These are phyloP conservation scores for Sterrhoptilus dennistouni DNA, from an alignment of 2,113 vertebrate genomes.

Conservation along the genomic window DNA sequence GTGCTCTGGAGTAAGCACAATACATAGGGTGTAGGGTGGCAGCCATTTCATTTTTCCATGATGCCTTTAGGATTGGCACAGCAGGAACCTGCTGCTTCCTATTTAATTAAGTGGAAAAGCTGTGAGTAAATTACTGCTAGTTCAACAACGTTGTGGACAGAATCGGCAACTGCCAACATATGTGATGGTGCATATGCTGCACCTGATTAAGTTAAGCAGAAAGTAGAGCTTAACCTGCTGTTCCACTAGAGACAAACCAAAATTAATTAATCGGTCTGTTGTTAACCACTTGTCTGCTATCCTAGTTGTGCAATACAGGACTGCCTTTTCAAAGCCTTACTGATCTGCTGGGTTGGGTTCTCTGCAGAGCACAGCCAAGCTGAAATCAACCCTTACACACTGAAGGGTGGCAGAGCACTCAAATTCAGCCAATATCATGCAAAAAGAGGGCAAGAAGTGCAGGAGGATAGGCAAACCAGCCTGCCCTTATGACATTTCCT, in stretches of 20 bases:
- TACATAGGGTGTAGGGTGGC: conserved; percentile 6
- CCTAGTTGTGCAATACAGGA: not conserved
- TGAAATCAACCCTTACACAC: not conserved
- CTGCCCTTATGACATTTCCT: not conserved
- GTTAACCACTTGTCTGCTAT: conserved; percentile 42
- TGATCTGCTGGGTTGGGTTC: not conserved
- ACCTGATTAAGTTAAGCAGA: conserved; percentile 62
- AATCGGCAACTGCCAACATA: conserved; percentile 49
- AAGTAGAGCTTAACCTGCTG: conserved; percentile 43
- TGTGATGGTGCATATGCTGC: conserved; percentile 14
- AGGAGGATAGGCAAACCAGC: not conserved
- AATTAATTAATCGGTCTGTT: conserved; percentile 27
- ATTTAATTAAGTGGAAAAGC: conserved; percentile 72
- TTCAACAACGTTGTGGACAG: conserved; percentile 43
- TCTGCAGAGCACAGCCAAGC: not conserved
- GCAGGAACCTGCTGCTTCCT: conserved; percentile 70
- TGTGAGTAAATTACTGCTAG: conserved; percentile 55
- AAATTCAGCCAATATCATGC: not conserved
- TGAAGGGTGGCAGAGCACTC: not conserved
- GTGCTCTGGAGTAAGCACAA: not conserved
- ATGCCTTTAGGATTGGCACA: conserved; percentile 50
- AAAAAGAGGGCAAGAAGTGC: not conserved
- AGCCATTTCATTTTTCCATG: conserved; percentile 33
- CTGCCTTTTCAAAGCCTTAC: conserved; percentile 15
- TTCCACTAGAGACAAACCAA: conserved; percentile 36